Evolutionary conservation across 2,888 invertebrate genomes (phyloP), one percentile per base, ranked within the genome.

Genomic region (Amitus sp.): DNA sequence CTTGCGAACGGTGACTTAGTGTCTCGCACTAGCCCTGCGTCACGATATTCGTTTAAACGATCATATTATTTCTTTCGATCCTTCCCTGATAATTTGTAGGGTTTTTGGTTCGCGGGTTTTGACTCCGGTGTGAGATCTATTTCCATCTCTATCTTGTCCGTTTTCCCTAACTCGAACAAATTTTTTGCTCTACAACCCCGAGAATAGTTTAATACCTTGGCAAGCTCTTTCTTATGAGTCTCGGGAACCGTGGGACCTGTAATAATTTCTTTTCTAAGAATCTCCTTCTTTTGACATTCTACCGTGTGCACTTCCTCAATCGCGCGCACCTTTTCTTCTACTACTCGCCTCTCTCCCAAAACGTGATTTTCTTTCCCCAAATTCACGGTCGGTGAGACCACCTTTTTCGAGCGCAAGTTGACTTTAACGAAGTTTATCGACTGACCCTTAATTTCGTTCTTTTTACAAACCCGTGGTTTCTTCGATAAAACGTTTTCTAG

Each of bases 1-100:
- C 47, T 46, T 9, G 46, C 51, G 13, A 30, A 51, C 33, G 27
- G 39, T 1, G 69, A 69, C 19, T 13, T 47, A 5, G 66, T 71
- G 10, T 69, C 67, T 0, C 48, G 64, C 2, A 65, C 67, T 7
- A 70, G 49, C 33, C 68, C 66, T 1, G 27, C 43, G 20, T 46
- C 10, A 45, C 61, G 34, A 13, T 53, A 53, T 5, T 47, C 37
- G 4, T 2, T 5, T 6, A 37, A 10, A 23, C 33, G 33, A 9
- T 17, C 10, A n/a, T 47, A n/a, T 13, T 33, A 10, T 2, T 40
- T 28, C 4, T 34, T 10, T 6, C 42, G 15, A 13, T 65, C 65
- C 2, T 15, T 37, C 30, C 49, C 27, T 13, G 45, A 46, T 15
- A 59, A 15, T 19, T 39, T 19, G 39, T 62, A 67, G 1, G 67